Percentiles rank a stretch among this genome's conserved stretches.
These are phyloP conservation scores for Amphilophus citrinellus DNA, from an alignment of 2,113 vertebrate genomes.

Conservation along the genomic window DNA sequence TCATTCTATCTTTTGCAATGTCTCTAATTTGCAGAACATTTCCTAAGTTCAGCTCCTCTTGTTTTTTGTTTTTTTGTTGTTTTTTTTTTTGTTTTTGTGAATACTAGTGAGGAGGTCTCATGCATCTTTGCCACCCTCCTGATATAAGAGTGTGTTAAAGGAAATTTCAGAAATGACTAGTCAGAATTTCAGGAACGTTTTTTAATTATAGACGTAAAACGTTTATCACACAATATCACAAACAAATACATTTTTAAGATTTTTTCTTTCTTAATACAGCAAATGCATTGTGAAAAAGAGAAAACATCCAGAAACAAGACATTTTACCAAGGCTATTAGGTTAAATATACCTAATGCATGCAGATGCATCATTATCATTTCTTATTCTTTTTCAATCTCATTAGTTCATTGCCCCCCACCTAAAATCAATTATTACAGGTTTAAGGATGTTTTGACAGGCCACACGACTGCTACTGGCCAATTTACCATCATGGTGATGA, in stretches of 20 bases:
- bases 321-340: background rate
- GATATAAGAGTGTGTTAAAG: background rate
- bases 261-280: too few relatives aligned
- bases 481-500: background rate
- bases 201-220: background rate
- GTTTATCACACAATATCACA: background rate
- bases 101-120: background rate
- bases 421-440: background rate
- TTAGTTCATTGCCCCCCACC: background rate
- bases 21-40: background rate
- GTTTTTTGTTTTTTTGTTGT: background rate
- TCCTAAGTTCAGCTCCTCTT: background rate
- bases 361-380: background rate
- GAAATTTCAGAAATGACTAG: background rate
- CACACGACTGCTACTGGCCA: background rate
- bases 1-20: too few relatives aligned
- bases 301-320: background rate
- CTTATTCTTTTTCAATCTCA: background rate
- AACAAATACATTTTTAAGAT: background rate
- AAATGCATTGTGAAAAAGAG: background rate
- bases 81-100: too few relatives aligned
- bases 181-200: background rate
- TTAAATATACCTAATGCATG: background rate
- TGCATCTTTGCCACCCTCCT: slow-evolving; percentile 39
- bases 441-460: background rate